Percentiles rank a stretch among this genome's conserved stretches.
These are phyloP conservation scores for Drosophila anceps DNA, from an alignment of 2,888 invertebrate genomes.

Conservation along the genomic window DNA sequence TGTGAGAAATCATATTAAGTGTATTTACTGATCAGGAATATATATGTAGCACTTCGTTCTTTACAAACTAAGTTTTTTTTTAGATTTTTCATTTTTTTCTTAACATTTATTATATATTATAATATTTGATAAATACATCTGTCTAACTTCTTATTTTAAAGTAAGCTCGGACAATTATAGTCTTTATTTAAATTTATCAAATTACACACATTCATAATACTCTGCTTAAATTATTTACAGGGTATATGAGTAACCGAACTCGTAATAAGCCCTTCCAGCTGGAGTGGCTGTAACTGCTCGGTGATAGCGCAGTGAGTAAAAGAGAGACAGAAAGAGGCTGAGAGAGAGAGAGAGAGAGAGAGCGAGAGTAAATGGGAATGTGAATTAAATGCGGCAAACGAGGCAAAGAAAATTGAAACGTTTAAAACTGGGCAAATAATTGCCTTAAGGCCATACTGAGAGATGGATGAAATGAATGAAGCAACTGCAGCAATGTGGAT, in stretches of 20 bases:
- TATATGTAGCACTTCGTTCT: too few species aligned
- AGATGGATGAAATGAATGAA: constrained; percentile 18
- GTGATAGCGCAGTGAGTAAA: constrained; percentile 43
- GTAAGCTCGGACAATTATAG: too few species aligned
- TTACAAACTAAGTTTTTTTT: too few species aligned
- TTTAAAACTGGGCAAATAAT: constrained; percentile 65
- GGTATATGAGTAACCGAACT: constrained; percentile 16
- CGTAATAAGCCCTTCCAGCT: constrained; percentile 66
- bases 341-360: background rate
- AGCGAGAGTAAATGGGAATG: constrained; percentile 5
- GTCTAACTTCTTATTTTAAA: too few species aligned
- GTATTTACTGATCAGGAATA: too few species aligned
- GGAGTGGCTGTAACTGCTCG: constrained; percentile 74
- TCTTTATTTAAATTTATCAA: too few species aligned
- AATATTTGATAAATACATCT: too few species aligned
- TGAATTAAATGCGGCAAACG: constrained; percentile 36
- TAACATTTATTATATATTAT: too few species aligned
- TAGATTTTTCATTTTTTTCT: too few species aligned
- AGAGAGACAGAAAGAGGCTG: constrained; percentile 8
- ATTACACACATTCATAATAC: background rate
- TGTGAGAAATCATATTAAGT: background rate
- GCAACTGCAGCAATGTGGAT: constrained; percentile 10
- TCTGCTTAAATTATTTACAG: background rate
- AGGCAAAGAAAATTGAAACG: constrained; percentile 48
- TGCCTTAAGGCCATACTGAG: constrained; percentile 44